These are phyloP conservation scores for Palythoa grandis DNA, from an alignment of 92 coral and sea anemone genomes.

Conservation along the genomic window DNA sequence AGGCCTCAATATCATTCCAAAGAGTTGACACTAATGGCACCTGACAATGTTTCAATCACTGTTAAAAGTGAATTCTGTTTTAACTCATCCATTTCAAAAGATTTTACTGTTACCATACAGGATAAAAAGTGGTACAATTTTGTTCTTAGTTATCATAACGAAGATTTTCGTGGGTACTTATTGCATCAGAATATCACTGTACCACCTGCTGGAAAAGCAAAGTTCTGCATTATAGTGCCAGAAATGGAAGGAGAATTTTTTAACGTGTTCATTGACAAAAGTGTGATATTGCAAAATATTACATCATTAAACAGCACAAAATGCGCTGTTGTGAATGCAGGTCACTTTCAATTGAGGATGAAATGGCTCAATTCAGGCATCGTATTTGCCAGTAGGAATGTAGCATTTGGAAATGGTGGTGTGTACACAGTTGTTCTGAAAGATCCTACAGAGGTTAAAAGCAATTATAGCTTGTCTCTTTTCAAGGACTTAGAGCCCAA, in stretches of 20 bases:
- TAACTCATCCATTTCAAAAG: background rate
- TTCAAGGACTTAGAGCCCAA: slow-evolving; percentile 66
- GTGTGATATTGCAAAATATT: slow-evolving; percentile 39
- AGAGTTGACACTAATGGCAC: slow-evolving; percentile 40
- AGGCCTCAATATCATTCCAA: slow-evolving; percentile 49
- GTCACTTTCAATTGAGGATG: slow-evolving; percentile 49
- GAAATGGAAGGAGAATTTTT: slow-evolving; percentile 15
- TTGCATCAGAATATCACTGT: slow-evolving; percentile 47
- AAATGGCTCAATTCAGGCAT: slow-evolving; percentile 36
- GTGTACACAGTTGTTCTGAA: slow-evolving; percentile 57
- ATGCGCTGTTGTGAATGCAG: slow-evolving; percentile 57
- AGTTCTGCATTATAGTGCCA: slow-evolving; percentile 54
- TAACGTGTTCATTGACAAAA: slow-evolving; percentile 47
- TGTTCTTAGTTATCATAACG: slow-evolving; percentile 40
- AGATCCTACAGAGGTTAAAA: background rate
- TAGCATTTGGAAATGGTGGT: slow-evolving; percentile 60
- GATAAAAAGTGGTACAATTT: slow-evolving; percentile 65
- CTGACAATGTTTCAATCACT: slow-evolving; percentile 13
- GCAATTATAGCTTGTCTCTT: slow-evolving; percentile 36
- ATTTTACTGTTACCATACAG: slow-evolving; percentile 17
- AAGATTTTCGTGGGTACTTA: slow-evolving; percentile 32
- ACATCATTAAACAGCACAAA: slow-evolving; percentile 12
- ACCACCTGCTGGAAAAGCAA: slow-evolving; percentile 64
- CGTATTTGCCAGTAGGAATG: slow-evolving; percentile 20
- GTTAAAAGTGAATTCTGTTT: slow-evolving; percentile 17